Percentiles rank a stretch among this genome's conserved stretches.
Evolutionary conservation across 1,140 invertebrate genomes (phyloP).

Genomic region (Heterodera schachtii): DNA sequence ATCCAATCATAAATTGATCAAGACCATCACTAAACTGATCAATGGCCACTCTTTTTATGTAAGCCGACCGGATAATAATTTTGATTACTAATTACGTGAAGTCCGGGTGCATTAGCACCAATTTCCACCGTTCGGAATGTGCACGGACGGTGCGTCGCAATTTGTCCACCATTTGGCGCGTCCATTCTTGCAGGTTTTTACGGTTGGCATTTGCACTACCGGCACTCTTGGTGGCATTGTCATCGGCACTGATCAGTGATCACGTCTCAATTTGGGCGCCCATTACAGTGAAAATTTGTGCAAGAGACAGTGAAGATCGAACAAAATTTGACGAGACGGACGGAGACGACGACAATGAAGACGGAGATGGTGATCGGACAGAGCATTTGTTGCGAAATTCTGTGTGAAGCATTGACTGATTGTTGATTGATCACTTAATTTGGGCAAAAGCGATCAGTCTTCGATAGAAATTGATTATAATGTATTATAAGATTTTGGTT

Average conservation of each 20-base stretch:
- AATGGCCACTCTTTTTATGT: no score
- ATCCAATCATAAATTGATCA: no score
- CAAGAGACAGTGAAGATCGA: not conserved
- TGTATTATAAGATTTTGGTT: no score
- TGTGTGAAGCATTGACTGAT: not conserved
- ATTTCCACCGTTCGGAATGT: not conserved
- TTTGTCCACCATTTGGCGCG: not conserved
- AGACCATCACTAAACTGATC: no score
- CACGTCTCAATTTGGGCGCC: not conserved
- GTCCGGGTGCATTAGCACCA: slow-evolving; percentile 2
- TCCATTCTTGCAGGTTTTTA: not conserved
- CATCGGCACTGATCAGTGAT: no score
- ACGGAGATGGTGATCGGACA: not conserved
- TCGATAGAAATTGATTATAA: no score
- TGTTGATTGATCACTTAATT: no score
- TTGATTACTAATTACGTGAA: not conserved
- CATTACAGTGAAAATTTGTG: not conserved
- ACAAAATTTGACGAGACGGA: not conserved
- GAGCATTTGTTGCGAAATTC: not conserved
- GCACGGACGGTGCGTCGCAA: not conserved
- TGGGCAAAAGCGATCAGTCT: no score
- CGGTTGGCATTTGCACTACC: not conserved
- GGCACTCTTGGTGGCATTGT: no score
- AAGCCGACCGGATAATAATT: no score
- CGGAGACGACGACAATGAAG: not conserved